A percentile compares a stretch with the other conserved stretches of the same genome.
These are phyloP conservation scores for Calidris pygmaea DNA, from an alignment of 2,113 vertebrate genomes.

Conservation along the genomic window DNA sequence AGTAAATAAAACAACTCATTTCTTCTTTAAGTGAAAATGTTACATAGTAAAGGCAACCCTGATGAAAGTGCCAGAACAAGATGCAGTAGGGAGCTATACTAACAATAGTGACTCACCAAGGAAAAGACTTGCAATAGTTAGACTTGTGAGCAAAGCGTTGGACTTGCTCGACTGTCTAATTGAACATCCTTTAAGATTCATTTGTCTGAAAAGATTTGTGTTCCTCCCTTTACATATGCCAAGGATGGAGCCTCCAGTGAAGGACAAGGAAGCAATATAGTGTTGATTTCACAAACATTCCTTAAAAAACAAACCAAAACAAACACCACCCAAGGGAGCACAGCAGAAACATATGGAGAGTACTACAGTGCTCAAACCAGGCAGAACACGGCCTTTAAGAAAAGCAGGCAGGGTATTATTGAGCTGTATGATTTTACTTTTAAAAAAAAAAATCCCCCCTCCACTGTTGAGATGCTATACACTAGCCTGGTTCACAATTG, in stretches of 20 bases:
- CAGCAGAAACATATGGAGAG: background rate
- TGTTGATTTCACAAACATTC: background rate
- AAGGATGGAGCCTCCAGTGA: background rate
- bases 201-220: background rate
- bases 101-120: background rate
- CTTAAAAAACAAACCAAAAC: background rate
- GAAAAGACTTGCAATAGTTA: background rate
- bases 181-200: background rate
- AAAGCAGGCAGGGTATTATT: rapidly evolving
- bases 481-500: background rate
- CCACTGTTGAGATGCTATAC: background rate
- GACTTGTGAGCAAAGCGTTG: background rate
- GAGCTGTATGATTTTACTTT: background rate
- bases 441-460: background rate
- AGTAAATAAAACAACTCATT: background rate
- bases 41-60: background rate
- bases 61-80: background rate
- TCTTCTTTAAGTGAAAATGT: background rate
- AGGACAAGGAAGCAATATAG: background rate
- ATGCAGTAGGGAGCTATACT: background rate
- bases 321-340: background rate
- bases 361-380: background rate
- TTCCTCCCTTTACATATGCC: background rate
- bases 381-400: background rate
- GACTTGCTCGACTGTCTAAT: background rate